Evolutionary conservation across 1,140 invertebrate species (phyloP).

Genomic region (Heterodera schachtii): DNA sequence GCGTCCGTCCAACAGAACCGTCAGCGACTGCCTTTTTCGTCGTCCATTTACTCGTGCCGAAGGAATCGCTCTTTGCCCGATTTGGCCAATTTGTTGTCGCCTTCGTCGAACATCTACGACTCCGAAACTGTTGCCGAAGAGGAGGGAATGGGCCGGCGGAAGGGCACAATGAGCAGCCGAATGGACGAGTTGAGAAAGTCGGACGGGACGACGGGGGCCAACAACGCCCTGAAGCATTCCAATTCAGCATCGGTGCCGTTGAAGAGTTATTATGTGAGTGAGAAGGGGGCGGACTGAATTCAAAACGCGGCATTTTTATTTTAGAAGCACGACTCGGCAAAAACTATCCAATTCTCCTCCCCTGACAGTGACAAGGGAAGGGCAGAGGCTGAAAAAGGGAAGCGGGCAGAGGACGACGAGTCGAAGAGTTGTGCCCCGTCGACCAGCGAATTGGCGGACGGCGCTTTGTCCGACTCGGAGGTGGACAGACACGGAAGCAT

Average conservation of each 20-base stretch:
- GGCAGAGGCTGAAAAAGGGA: not conserved
- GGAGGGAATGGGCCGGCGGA: not conserved
- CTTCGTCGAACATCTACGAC: not conserved
- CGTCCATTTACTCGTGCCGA: conserved; percentile 55
- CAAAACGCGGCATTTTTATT: too few relatives aligned
- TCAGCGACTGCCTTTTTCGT: conserved; percentile 54
- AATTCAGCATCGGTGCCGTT: not conserved
- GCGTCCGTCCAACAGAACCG: conserved; percentile 26
- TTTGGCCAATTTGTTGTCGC: conserved; percentile 37
- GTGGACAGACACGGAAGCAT: conserved; percentile 49
- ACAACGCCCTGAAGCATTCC: not conserved
- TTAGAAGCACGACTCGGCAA: too few relatives aligned
- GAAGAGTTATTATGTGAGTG: conserved; percentile 1
- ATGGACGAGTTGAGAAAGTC: not conserved
- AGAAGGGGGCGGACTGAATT: not conserved
- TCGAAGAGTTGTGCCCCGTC: not conserved
- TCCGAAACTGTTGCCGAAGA: not conserved
- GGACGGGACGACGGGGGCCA: not conserved
- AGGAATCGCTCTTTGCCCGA: conserved; percentile 54
- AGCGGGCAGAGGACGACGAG: not conserved
- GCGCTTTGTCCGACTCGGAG: conserved; percentile 62
- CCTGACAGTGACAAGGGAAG: not conserved
- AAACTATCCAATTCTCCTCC: too few relatives aligned
- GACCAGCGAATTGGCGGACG: conserved; percentile 53
- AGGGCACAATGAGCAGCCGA: not conserved